Evolutionary conservation across 2,113 vertebrate species (phyloP).

Genomic region (Cyprichromis sp.): DNA sequence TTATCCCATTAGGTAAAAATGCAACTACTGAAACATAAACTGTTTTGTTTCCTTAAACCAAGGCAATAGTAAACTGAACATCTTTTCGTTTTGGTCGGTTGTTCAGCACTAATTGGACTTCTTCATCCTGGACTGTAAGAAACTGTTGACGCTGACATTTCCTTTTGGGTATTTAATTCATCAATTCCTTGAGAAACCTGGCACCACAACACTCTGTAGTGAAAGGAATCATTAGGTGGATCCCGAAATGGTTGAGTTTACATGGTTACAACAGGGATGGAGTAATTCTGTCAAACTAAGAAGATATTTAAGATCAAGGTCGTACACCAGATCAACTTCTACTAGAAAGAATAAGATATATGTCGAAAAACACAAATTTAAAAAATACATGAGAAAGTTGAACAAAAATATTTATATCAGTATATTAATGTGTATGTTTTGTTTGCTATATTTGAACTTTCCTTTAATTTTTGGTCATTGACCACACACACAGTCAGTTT

Average conservation of each 20-base stretch:
- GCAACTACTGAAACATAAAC: not conserved
- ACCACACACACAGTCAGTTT: not conserved
- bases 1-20: not conserved
- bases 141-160: not conserved
- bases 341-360: not conserved
- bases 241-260: not conserved
- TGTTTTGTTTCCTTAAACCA: not conserved
- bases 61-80: not conserved
- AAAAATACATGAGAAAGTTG: not conserved
- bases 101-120: not conserved
- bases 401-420: not conserved
- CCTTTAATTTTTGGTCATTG: not conserved
- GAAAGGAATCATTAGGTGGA: not conserved
- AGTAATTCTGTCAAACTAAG: not conserved
- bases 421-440: not conserved
- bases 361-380: fast-evolving
- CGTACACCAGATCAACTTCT: not conserved
- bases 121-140: not conserved
- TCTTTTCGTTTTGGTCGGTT: not conserved
- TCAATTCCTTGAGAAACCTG: not conserved
- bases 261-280: not conserved
- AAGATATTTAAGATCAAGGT: not conserved
- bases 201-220: not conserved
- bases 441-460: not conserved
- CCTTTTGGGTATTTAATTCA: fast-evolving